phyloP scores from a whole-genome alignment of 2,888 invertebrate species.

The Campopleginae sp. region DNA sequence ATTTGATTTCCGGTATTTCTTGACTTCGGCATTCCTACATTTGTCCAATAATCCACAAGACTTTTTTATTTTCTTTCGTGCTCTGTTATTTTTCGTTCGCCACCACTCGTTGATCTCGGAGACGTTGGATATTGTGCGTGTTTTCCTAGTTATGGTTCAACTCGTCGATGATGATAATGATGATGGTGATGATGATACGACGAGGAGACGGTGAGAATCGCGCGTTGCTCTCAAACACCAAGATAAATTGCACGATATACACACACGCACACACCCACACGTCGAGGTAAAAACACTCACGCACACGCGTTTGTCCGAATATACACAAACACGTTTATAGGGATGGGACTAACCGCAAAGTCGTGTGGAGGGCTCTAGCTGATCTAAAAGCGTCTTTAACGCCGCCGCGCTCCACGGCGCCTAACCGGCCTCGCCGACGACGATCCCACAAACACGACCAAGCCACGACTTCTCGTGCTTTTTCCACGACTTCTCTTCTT shows the following conservation, averaged over 20 bases:
- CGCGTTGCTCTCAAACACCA: conserved; percentile 27
- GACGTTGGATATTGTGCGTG: not conserved
- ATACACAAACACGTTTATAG: conserved; percentile 35
- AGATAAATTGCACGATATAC: conserved; percentile 30
- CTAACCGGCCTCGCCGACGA: conserved; percentile 66
- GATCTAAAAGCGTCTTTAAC: conserved; percentile 72
- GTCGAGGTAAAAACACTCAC: not conserved
- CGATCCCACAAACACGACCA: conserved; percentile 64
- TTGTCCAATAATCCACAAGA: conserved; percentile 46
- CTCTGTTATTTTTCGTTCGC: conserved; percentile 38
- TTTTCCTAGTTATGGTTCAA: not conserved
- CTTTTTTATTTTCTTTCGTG: conserved; percentile 33
- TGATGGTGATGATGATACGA: not conserved
- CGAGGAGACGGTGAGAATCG: not conserved
- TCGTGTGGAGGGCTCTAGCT: conserved; percentile 68
- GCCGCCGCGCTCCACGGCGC: conserved; percentile 69
- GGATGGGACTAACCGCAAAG: conserved; percentile 46
- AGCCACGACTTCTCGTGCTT: conserved; percentile 63
- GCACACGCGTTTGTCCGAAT: not conserved
- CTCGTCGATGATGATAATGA: conserved; percentile 1
- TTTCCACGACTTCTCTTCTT: conserved; percentile 49
- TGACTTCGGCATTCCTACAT: conserved; percentile 77
- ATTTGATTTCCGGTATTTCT: conserved; percentile 73
- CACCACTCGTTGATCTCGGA: conserved; percentile 23
- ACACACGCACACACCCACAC: conserved; percentile 20